phyloP scores from a whole-genome alignment of 2,113 vertebrate genomes.

The Chamaea fasciata region DNA sequence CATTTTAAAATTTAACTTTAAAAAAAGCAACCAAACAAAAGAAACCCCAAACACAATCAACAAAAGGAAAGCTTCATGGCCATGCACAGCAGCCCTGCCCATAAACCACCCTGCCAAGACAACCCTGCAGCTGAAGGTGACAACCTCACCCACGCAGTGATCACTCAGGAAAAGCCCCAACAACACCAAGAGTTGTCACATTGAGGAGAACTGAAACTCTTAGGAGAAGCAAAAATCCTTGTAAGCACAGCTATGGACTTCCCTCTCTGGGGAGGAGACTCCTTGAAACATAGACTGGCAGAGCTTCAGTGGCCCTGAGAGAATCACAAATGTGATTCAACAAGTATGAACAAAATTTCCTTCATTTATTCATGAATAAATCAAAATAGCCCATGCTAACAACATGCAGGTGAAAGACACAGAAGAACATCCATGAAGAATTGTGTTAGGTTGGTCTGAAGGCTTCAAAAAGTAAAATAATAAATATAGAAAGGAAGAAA shows the following conservation, averaged over 20 bases:
- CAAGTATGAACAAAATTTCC: conserved; percentile 31
- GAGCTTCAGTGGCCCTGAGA: not conserved
- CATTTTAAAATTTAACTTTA: not conserved
- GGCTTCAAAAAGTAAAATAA: conserved; percentile 58
- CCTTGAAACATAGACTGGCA: conserved; percentile 19
- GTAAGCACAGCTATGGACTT: not conserved
- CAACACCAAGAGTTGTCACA: too few relatives aligned
- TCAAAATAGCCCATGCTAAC: conserved; percentile 43
- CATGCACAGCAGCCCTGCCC: not conserved
- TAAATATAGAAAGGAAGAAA: conserved; percentile 47
- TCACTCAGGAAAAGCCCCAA: not conserved
- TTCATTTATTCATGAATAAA: conserved; percentile 32
- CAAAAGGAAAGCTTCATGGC: not conserved
- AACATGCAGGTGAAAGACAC: conserved; percentile 61
- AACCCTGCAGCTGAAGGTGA: not conserved
- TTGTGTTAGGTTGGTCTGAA: conserved; percentile 69
- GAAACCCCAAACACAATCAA: not conserved
- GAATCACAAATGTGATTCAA: not conserved
- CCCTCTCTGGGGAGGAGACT: not conserved
- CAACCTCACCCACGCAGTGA: not conserved
- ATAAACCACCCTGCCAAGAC: not conserved
- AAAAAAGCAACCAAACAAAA: not conserved
- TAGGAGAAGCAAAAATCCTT: not conserved
- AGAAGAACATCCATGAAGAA: conserved; percentile 54
- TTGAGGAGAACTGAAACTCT: not conserved